A percentile compares a stretch with the other conserved stretches of the same genome.
Conservation (phyloP, 1,140 invertebrate species). For the Holcopasites calliopsidis region DNA sequence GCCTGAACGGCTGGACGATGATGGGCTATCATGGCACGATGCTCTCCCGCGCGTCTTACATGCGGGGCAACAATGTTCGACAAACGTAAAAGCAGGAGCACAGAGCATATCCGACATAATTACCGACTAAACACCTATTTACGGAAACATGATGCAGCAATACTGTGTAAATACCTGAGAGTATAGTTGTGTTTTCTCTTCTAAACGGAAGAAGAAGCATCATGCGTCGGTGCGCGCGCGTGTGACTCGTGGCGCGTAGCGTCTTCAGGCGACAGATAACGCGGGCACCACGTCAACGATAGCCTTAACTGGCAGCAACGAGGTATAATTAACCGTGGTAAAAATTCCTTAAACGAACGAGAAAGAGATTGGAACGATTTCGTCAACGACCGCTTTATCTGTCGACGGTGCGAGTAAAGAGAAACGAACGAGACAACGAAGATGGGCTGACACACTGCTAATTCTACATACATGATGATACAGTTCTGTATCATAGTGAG, state of each 20-base stretch:
- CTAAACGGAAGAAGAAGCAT: conserved; percentile 1
- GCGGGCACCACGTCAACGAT: background rate
- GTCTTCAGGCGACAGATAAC: conserved; percentile 15
- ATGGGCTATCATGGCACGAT: conserved; percentile 30
- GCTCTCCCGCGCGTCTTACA: background rate
- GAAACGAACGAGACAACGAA: background rate
- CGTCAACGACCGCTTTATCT: conserved; percentile 1
- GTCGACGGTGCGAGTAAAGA: background rate
- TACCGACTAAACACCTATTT: conserved; percentile 11
- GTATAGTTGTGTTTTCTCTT: background rate
- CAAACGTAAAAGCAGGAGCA: background rate
- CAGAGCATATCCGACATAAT: background rate
- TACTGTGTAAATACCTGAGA: conserved; percentile 43
- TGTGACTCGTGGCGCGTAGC: background rate
- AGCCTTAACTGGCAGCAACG: background rate
- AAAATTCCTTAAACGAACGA: conserved; percentile 14
- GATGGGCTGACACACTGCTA: background rate
- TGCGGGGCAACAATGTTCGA: background rate
- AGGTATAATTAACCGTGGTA: conserved; percentile 11
- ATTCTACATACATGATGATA: no score
- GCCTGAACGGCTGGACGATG: background rate
- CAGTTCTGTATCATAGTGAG: no score
- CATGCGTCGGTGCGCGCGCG: background rate
- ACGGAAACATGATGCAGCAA: conserved; percentile 22
- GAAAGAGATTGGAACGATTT: background rate